A percentile compares a stretch with the other conserved stretches of the same genome.
phyloP scores from a whole-genome alignment of 2,113 vertebrate genomes.

The Mormoops blainvillei region DNA sequence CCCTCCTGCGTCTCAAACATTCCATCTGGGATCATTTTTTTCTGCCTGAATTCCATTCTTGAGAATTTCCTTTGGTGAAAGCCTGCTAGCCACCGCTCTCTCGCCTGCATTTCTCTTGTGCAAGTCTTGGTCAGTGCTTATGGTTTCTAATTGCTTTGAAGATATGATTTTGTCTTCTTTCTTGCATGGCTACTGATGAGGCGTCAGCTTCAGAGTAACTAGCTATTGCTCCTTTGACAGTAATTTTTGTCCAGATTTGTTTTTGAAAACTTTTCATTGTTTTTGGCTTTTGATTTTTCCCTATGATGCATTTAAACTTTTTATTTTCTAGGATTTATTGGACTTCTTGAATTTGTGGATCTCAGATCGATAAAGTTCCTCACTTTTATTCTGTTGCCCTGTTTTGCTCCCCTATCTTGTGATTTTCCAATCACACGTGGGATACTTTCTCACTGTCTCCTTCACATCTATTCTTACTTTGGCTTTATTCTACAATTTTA shows the following conservation, averaged over 20 bases:
- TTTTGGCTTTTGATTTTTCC: slow-evolving; percentile 17
- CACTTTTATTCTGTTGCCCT: not conserved
- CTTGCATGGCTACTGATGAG: not conserved
- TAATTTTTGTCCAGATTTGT: not conserved
- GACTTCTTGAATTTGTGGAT: not conserved
- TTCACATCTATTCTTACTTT: not conserved
- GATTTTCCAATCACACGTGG: not conserved
- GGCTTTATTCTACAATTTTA: not conserved
- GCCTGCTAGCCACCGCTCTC: not conserved
- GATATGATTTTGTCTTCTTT: not conserved
- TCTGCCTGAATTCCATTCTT: not conserved
- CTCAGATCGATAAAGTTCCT: not conserved
- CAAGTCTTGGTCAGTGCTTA: not conserved
- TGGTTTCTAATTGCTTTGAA: not conserved
- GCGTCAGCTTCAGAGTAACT: not conserved
- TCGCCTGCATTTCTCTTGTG: not conserved
- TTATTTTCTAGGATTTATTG: not conserved
- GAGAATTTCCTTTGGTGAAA: not conserved
- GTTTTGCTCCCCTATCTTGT: not conserved
- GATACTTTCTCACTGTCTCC: not conserved
- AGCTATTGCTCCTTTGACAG: not conserved
- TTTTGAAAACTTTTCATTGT: not conserved
- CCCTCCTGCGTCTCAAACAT: not conserved
- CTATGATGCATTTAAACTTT: not conserved
- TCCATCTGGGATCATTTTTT: not conserved